Percentiles rank a stretch among this genome's conserved stretches.
These are phyloP conservation scores for Abscondita cerata DNA, from an alignment of 2,888 invertebrate species.

Conservation along the genomic window DNA sequence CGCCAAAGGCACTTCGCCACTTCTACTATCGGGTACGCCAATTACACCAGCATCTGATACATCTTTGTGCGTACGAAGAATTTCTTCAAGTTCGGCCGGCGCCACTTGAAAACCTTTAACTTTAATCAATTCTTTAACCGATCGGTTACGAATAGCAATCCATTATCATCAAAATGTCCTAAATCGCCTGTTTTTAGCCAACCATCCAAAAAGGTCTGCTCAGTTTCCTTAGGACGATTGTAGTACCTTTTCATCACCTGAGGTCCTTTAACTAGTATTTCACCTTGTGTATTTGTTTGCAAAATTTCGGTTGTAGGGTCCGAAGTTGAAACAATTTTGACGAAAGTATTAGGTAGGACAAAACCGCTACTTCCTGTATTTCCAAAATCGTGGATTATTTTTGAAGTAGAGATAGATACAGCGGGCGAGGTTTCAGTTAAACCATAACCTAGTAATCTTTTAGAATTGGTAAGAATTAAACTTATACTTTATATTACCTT, in stretches of 20 bases:
- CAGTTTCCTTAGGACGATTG: constrained; percentile 76
- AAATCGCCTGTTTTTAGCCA: constrained; percentile 78
- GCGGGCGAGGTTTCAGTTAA: constrained; percentile 72
- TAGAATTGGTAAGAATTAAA: too few species aligned
- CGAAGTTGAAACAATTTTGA: constrained; percentile 66
- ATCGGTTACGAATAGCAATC: constrained; percentile 73
- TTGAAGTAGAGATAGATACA: constrained; percentile 17
- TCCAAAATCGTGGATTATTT: constrained; percentile 13
- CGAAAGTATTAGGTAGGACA: constrained; percentile 67
- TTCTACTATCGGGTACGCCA: constrained; percentile 70
- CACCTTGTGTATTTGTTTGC: constrained; percentile 66
- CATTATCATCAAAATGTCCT: constrained; percentile 66
- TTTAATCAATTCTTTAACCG: constrained; percentile 77
- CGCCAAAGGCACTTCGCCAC: constrained; percentile 78
- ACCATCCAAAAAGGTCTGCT: constrained; percentile 70
- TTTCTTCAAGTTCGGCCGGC: constrained; percentile 82
- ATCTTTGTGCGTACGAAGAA: constrained; percentile 72
- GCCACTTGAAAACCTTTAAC: constrained; percentile 74
- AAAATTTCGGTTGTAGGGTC: constrained; percentile 43
- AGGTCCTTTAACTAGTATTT: constrained; percentile 77
- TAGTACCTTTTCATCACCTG: constrained; percentile 84
- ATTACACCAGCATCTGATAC: constrained; percentile 82
- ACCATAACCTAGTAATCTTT: constrained; percentile 68
- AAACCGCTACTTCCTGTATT: constrained; percentile 61
- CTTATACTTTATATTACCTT: constrained; percentile 47